These are phyloP conservation scores for Brachionus paranguensis DNA, from an alignment of 1,140 invertebrate species.

Conservation along the genomic window DNA sequence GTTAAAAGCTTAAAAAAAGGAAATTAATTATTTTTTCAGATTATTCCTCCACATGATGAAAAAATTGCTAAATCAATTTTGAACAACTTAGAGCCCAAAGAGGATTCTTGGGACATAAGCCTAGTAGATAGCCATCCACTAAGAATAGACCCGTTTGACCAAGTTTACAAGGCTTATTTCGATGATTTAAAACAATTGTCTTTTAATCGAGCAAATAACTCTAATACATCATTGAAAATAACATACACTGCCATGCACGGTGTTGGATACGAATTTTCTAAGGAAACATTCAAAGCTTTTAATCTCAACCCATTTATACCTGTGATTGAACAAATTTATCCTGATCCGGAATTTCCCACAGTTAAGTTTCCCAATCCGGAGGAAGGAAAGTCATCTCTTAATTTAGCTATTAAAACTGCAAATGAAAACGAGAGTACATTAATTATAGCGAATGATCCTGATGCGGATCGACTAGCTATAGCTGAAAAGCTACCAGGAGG, in stretches of 20 bases:
- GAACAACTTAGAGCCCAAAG: slow-evolving; percentile 67
- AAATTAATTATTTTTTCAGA: slow-evolving; percentile 59
- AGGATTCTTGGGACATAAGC: slow-evolving; percentile 64
- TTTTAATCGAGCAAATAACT: slow-evolving; percentile 59
- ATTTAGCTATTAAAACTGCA: slow-evolving; percentile 77
- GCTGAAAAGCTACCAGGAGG: slow-evolving; percentile 66
- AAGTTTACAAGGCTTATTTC: slow-evolving; percentile 65
- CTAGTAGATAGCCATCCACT: slow-evolving; percentile 47
- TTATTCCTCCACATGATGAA: slow-evolving; percentile 83
- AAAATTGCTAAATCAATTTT: slow-evolving; percentile 74
- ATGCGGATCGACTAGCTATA: slow-evolving; percentile 88
- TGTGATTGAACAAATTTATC: slow-evolving; percentile 70
- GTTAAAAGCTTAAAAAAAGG: slow-evolving; percentile 22
- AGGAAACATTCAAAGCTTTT: slow-evolving; percentile 67
- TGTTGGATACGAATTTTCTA: slow-evolving; percentile 76
- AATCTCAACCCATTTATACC: slow-evolving; percentile 70
- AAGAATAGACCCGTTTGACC: slow-evolving; percentile 56
- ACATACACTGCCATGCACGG: slow-evolving; percentile 97
- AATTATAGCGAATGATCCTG: slow-evolving; percentile 95
- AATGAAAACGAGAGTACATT: slow-evolving; percentile 65
- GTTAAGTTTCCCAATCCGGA: slow-evolving; percentile 97
- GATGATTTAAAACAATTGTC: slow-evolving; percentile 56
- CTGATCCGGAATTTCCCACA: slow-evolving; percentile 93
- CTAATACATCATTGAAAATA: slow-evolving; percentile 62
- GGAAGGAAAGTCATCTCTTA: slow-evolving; percentile 48